Percentiles rank a stretch among this genome's conserved stretches.
Conservation (phyloP, 2,113 vertebrate species). For the Anolis carolinensis region DNA sequence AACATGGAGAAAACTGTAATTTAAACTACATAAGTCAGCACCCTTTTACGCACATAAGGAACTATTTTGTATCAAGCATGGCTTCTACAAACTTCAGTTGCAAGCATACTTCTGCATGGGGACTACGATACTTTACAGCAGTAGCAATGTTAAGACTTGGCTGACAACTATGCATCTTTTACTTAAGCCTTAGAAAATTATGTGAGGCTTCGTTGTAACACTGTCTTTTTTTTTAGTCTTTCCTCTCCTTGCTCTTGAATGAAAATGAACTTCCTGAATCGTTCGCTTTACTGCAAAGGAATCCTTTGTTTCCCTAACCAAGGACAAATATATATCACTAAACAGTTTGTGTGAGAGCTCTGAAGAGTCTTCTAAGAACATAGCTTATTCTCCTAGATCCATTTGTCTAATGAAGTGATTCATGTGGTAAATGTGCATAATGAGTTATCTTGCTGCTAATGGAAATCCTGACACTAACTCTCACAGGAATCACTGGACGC, state of each 20-base stretch:
- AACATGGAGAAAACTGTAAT: not conserved
- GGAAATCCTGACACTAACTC: conserved; percentile 67
- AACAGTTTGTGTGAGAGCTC: conserved; percentile 72
- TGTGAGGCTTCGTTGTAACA: conserved; percentile 71
- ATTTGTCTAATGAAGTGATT: conserved; percentile 75
- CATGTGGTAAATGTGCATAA: conserved; percentile 76
- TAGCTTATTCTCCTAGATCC: conserved; percentile 72
- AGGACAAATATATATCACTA: conserved; percentile 72
- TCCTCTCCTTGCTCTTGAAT: conserved; percentile 71
- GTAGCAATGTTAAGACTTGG: not conserved
- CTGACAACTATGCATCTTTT: conserved; percentile 45
- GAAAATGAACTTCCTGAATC: conserved; percentile 80
- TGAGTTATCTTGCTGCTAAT: conserved; percentile 76
- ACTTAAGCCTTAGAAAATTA: conserved; percentile 68
- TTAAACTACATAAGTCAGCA: no score
- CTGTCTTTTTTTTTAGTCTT: conserved; percentile 59
- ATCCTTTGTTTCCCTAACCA: conserved; percentile 70
- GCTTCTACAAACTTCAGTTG: conserved; percentile 20
- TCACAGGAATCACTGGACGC: conserved; percentile 56
- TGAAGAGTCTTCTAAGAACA: conserved; percentile 74
- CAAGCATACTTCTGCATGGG: not conserved
- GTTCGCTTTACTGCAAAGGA: conserved; percentile 70
- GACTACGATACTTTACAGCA: not conserved
- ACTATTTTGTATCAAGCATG: not conserved
- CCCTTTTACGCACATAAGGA: not conserved